A percentile compares a stretch with the other conserved stretches of the same genome.
These are phyloP conservation scores for Pseudomyrmex sp. DNA, from an alignment of 1,140 invertebrate species.

Conservation along the genomic window DNA sequence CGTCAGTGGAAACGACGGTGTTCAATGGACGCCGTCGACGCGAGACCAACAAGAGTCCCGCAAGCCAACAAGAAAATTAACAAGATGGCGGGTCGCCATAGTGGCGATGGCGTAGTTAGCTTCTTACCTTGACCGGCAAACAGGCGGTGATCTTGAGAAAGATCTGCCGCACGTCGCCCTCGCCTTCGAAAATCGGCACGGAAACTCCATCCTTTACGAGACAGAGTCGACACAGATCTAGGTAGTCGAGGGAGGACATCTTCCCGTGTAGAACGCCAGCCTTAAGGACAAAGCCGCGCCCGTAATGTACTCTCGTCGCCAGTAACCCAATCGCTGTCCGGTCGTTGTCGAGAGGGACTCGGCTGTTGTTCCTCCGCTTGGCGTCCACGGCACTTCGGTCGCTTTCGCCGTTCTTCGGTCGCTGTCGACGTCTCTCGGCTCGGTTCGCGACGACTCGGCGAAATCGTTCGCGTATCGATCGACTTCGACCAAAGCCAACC, in stretches of 20 bases:
- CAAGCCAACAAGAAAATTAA: constrained; percentile 26
- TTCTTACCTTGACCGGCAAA: constrained; percentile 88
- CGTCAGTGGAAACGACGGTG: not conserved
- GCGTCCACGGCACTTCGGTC: constrained; percentile 55
- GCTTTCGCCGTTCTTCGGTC: constrained; percentile 43
- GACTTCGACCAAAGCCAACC: constrained; percentile 67
- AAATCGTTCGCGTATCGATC: constrained; percentile 68
- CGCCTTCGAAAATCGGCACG: constrained; percentile 86
- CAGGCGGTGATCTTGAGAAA: constrained; percentile 87
- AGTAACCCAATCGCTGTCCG: constrained; percentile 74
- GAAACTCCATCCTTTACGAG: constrained; percentile 87
- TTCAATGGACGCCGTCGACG: not conserved
- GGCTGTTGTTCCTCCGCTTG: constrained; percentile 66
- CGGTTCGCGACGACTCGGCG: constrained; percentile 16
- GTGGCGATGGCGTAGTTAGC: constrained; percentile 82
- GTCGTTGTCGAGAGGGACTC: constrained; percentile 70
- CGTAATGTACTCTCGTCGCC: constrained; percentile 32
- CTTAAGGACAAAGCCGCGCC: constrained; percentile 72
- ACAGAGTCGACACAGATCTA: constrained; percentile 87
- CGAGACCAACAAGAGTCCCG: constrained; percentile 42
- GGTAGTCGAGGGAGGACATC: constrained; percentile 85
- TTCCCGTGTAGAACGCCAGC: constrained; percentile 78
- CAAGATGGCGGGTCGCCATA: constrained; percentile 73
- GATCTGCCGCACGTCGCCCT: constrained; percentile 86
- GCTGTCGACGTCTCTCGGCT: constrained; percentile 44